These are phyloP conservation scores for Rousettus madagascariensis DNA, from an alignment of 2,797 vertebrate species.

Conservation along the genomic window DNA sequence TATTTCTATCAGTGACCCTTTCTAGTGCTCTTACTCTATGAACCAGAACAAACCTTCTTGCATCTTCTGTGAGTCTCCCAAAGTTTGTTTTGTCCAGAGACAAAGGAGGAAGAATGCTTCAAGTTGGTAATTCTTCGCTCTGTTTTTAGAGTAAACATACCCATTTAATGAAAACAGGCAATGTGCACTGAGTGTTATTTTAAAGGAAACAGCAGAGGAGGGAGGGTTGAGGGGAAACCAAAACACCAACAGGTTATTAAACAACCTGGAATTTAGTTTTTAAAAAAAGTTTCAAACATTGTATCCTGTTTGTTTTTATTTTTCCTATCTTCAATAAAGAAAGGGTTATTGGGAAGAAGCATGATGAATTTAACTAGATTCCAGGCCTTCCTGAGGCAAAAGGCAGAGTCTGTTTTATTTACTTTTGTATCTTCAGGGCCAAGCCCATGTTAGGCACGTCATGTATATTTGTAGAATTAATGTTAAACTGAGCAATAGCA, in stretches of 20 bases:
- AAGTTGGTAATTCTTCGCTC: background rate
- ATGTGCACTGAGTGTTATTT: conserved; percentile 20
- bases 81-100: conserved; percentile 27
- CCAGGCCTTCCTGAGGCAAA: background rate
- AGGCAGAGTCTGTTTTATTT: background rate
- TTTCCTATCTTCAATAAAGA: background rate
- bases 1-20: background rate
- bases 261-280: conserved; percentile 17
- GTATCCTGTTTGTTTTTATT: background rate
- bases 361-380: background rate
- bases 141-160: conserved; percentile 61
- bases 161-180: conserved; percentile 53
- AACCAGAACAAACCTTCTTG: background rate
- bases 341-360: background rate
- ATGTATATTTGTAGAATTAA: background rate
- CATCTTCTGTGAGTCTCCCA: background rate
- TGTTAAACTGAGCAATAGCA: background rate
- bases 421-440: background rate
- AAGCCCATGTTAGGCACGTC: background rate
- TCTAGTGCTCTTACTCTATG: background rate
- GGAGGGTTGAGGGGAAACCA: background rate
- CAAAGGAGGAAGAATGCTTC: conserved; percentile 23
- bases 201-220: conserved; percentile 4
- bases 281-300: background rate
- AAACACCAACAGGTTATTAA: conserved; percentile 54